Evolutionary conservation across 2,113 vertebrate genomes (phyloP), one percentile per base, ranked within the genome.

Genomic region (Leptobrachium leishanense): DNA sequence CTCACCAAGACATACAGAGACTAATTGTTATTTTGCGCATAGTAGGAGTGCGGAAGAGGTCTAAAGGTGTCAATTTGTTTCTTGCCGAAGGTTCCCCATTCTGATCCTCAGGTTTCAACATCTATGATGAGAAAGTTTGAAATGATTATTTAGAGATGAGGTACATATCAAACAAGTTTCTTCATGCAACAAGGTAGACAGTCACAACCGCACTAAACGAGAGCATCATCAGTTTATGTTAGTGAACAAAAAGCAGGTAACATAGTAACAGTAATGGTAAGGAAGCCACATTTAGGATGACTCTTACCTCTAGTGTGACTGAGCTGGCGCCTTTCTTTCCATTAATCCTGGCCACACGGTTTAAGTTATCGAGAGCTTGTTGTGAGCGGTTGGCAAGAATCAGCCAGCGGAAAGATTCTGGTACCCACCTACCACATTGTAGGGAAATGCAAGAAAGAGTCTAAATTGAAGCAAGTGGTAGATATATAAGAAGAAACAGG

Each of bases 21-120:
- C 93, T 94, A 2, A 88, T 77, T 5, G 91, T 93, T 78, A 95
- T 91, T 0, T 79, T 91, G 82, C 95, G 87, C 84, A 97, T 91
- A 0, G 68, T 84, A 0, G 86, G 88, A 0, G 86, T 93, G 40
- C 63, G 80, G 9, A 94, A 1, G 2, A 96, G 88, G 54, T 93
- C 83, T 0, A 84, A 90, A 73, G 0, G 87, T 84, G 39, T 88
- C 80, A 0, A 31, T 31, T 31, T 31, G 20, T 31, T 31, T 31
- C 20, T 31, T 31, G 20, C 20, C 20, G 72, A 78, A 0, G 65
- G 72, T 5, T 85, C 92, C 39, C 7, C 5, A 5, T 2, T 42
- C 40, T 41, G 31, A 54, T 41, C 31, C 2, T 43, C 3, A 1
- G 43, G 0, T 3, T 0, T 6, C 3, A 7, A 2, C 10, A 3